Percentiles rank a stretch among this genome's conserved stretches.
phyloP scores from a whole-genome alignment of 2,113 vertebrate genomes.

The Proterorhinus semilunaris region DNA sequence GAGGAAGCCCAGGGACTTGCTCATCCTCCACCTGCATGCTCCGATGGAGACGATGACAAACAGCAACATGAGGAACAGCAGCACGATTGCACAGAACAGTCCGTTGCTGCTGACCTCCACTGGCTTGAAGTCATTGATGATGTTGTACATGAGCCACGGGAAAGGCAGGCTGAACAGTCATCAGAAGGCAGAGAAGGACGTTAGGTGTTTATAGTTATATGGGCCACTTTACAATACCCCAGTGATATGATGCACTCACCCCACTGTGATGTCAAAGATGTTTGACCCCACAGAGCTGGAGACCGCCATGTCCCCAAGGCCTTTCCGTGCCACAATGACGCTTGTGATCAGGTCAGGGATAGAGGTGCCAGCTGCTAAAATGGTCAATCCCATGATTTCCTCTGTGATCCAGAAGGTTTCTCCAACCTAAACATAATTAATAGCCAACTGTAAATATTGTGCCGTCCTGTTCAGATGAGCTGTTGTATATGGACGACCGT shows the following conservation, averaged over 20 bases:
- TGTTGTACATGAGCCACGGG: constrained; percentile 73
- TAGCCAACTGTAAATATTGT: background rate
- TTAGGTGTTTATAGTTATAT: background rate
- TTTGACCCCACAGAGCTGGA: constrained; percentile 81
- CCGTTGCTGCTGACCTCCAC: constrained; percentile 78
- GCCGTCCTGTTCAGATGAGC: too few species aligned
- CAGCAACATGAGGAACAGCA: constrained; percentile 80
- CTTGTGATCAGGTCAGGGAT: constrained; percentile 81
- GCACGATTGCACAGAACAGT: constrained; percentile 80
- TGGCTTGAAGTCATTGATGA: constrained; percentile 61
- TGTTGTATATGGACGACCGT: too few species aligned
- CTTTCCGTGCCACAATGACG: constrained; percentile 78
- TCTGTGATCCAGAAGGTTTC: constrained; percentile 79
- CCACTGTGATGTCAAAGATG: constrained; percentile 81
- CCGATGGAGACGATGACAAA: constrained; percentile 79
- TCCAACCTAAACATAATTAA: constrained; percentile 64
- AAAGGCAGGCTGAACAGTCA: constrained; percentile 69
- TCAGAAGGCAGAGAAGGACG: background rate
- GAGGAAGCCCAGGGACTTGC: constrained; percentile 69
- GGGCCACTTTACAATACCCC: background rate
- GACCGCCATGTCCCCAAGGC: constrained; percentile 80
- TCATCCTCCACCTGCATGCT: constrained; percentile 76
- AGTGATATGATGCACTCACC: constrained; percentile 56
- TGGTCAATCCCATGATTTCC: constrained; percentile 80
- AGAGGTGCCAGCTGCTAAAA: constrained; percentile 77